Percentiles rank a stretch among this genome's conserved stretches.
Conservation (phyloP, 1,140 invertebrate species). For the Philopotamus ludificatus region DNA sequence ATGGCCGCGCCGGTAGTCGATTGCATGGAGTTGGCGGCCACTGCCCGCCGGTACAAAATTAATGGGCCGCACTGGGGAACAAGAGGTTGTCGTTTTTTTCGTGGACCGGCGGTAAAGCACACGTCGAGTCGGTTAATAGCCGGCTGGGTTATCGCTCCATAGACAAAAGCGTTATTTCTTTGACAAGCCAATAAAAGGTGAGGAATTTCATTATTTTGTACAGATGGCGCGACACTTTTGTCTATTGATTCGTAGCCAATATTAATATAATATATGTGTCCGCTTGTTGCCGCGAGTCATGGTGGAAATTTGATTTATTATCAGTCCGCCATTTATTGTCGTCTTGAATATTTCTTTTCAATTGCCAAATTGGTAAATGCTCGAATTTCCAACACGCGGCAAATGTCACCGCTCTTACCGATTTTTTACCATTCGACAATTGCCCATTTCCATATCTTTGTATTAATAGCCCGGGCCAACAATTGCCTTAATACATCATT, state of each 20-base stretch:
- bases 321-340: slow-evolving; percentile 14
- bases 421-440: neutral
- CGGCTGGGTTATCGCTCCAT: slow-evolving; percentile 14
- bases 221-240: slow-evolving; percentile 2
- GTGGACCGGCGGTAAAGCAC: slow-evolving; percentile 23
- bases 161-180: slow-evolving; percentile 25
- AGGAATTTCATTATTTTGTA: slow-evolving; percentile 37
- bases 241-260: slow-evolving; percentile 32
- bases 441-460: slow-evolving; percentile 14
- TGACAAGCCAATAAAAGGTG: slow-evolving; percentile 35
- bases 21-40: slow-evolving; percentile 11
- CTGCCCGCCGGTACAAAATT: slow-evolving; percentile 27
- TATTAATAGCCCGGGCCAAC: too few species aligned
- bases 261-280: slow-evolving; percentile 33
- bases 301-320: slow-evolving; percentile 34
- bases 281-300: slow-evolving; percentile 12
- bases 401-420: slow-evolving; percentile 5
- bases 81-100: slow-evolving; percentile 17
- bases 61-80: slow-evolving; percentile 29
- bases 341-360: slow-evolving; percentile 22
- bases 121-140: slow-evolving; percentile 26
- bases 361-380: slow-evolving; percentile 8
- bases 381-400: slow-evolving; percentile 15
- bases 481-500: neutral
- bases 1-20: neutral